Conservation (phyloP, 2,113 vertebrate genomes). For the Microtus richardsoni region DNA sequence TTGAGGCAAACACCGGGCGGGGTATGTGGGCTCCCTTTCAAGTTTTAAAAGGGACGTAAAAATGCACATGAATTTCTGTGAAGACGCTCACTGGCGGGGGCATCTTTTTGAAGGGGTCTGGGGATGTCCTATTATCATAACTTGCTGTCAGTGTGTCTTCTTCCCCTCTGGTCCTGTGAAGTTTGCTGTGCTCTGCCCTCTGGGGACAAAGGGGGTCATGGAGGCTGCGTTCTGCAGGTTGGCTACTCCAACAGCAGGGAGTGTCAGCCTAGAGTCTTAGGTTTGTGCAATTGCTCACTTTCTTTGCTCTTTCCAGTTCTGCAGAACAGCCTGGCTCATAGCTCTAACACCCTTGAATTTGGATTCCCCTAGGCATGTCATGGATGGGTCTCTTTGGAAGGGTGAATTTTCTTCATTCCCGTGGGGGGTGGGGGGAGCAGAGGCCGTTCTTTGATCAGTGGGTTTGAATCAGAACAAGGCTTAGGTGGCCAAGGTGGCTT, state of each 20-base stretch:
- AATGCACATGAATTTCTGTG: conserved; percentile 70
- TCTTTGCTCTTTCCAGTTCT: neutral
- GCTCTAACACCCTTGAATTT: neutral
- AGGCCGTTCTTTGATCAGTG: conserved; percentile 6
- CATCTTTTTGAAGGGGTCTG: conserved; percentile 45
- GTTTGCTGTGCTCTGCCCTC: neutral
- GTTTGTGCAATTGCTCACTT: neutral
- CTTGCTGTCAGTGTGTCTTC: neutral
- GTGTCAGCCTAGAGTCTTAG: neutral
- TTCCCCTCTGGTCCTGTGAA: conserved; percentile 32
- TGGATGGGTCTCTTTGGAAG: neutral
- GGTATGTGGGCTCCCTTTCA: conserved; percentile 72
- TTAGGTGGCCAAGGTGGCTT: conserved; percentile 68
- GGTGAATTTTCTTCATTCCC: conserved; percentile 47
- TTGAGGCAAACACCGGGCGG: conserved; percentile 3
- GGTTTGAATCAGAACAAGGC: conserved; percentile 69
- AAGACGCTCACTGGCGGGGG: conserved; percentile 33
- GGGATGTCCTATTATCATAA: conserved; percentile 44
- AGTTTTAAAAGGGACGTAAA: conserved; percentile 78
- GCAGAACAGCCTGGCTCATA: neutral
- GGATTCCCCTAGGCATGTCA: neutral
- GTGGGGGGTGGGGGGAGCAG: neutral
- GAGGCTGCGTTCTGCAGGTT: neutral
- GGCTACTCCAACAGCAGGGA: neutral
- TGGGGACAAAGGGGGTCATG: neutral